Percentiles rank a stretch among this genome's conserved stretches.
Conservation (phyloP, 1,140 invertebrate species). For the Habropoda laboriosa region DNA sequence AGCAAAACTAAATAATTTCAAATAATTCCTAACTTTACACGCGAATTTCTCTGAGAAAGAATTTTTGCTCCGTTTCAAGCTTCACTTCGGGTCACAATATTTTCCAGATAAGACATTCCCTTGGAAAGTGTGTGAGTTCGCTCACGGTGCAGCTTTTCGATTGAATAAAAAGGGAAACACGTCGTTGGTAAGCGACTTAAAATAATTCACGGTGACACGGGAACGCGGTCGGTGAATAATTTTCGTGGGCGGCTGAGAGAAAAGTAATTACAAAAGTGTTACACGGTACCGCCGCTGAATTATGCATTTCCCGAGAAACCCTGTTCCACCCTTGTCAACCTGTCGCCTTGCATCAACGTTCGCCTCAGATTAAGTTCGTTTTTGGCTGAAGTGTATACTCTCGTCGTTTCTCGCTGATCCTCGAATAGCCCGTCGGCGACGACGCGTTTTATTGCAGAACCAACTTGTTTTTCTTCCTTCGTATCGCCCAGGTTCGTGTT, state of each 20-base stretch:
- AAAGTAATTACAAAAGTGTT: constrained; percentile 35
- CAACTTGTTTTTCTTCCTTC: no score
- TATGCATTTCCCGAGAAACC: constrained; percentile 37
- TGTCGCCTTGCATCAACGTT: constrained; percentile 1
- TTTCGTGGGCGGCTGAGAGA: background rate
- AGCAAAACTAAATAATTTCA: no score
- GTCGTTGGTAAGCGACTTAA: background rate
- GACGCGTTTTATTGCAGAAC: background rate
- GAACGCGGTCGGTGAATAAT: constrained; percentile 17
- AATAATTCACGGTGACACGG: constrained; percentile 1
- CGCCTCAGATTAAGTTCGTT: background rate
- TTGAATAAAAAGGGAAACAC: background rate
- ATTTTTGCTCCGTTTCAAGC: no score
- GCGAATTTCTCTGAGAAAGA: no score
- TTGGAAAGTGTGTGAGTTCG: no score
- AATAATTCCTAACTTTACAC: no score
- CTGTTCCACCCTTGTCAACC: constrained; percentile 17
- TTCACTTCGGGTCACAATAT: no score
- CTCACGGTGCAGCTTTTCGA: background rate
- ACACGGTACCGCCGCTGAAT: constrained; percentile 11
- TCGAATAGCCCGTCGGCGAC: background rate
- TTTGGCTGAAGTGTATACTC: background rate
- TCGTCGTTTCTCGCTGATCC: background rate
- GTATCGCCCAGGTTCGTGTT: background rate
- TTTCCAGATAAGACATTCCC: no score